These are phyloP conservation scores for Leptodactylus fallax DNA, from an alignment of 2,797 vertebrate genomes.

Conservation along the genomic window DNA sequence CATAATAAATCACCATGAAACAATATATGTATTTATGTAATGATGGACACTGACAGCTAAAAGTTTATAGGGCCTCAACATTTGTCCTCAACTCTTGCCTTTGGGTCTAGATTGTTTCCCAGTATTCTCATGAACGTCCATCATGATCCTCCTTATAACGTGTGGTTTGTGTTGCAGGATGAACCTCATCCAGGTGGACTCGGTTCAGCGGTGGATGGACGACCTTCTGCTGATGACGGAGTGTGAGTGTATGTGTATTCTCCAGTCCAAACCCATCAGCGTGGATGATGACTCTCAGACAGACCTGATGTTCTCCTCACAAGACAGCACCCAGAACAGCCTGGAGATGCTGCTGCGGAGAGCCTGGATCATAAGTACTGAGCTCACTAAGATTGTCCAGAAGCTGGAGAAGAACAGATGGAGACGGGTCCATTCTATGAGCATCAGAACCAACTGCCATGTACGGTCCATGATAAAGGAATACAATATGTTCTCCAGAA, in stretches of 20 bases:
- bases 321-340: slow-evolving; percentile 81
- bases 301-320: slow-evolving; percentile 86
- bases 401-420: slow-evolving; percentile 91
- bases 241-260: slow-evolving; percentile 97
- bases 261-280: slow-evolving; percentile 95
- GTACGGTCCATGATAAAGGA: slow-evolving; percentile 91
- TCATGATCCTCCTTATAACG: too few relatives aligned
- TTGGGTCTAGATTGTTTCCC: background rate
- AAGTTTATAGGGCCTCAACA: background rate
- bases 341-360: slow-evolving; percentile 90
- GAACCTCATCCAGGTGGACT: slow-evolving; percentile 91
- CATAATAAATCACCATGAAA: too few relatives aligned
- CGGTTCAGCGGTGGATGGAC: slow-evolving; percentile 97
- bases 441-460: slow-evolving; percentile 88
- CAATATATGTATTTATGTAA: too few relatives aligned
- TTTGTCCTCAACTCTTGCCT: background rate
- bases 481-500: slow-evolving; percentile 76
- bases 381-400: slow-evolving; percentile 91
- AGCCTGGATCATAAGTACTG: slow-evolving; percentile 92
- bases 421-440: slow-evolving; percentile 92
- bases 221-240: slow-evolving; percentile 96
- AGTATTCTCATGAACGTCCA: too few relatives aligned
- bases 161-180: slow-evolving; percentile 71
- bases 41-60: background rate
- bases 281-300: slow-evolving; percentile 86